These are phyloP conservation scores for Bos taurus DNA, from an alignment of 2,113 vertebrate genomes.

Conservation along the genomic window DNA sequence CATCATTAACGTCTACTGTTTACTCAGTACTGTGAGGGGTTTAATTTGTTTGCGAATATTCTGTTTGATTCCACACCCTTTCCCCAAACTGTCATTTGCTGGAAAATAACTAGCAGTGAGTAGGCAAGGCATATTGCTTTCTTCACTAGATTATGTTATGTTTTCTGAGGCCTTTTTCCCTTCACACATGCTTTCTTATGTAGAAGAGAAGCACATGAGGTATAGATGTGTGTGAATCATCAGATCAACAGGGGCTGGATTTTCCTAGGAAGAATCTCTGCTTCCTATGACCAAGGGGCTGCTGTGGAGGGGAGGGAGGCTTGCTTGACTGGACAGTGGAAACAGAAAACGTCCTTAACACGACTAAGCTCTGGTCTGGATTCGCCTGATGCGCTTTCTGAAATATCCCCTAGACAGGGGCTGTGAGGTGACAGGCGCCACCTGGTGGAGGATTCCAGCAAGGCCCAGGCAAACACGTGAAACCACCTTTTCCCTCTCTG, in stretches of 20 bases:
- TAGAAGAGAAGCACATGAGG: background rate
- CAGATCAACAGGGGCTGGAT: background rate
- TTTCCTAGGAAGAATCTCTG: background rate
- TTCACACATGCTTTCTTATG: background rate
- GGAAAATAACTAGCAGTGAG: background rate
- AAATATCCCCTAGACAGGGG: background rate
- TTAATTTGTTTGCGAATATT: background rate
- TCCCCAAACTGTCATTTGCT: background rate
- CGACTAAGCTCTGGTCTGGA: background rate
- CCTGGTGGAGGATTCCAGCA: conserved; percentile 19
- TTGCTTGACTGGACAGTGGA: background rate
- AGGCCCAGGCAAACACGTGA: background rate
- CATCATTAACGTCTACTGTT: background rate
- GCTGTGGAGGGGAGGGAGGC: background rate
- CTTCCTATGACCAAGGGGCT: background rate
- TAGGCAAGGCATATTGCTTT: background rate
- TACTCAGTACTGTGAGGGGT: background rate
- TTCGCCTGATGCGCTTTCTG: background rate
- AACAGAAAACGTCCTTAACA: background rate
- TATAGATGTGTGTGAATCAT: background rate
- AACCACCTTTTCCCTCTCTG: background rate
- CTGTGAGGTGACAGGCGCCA: conserved; percentile 1
- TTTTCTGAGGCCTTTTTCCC: background rate
- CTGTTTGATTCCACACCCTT: background rate
- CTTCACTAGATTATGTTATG: background rate